Evolutionary conservation across 2,797 vertebrate genomes (phyloP).

Genomic region (Pangasius krempfi): DNA sequence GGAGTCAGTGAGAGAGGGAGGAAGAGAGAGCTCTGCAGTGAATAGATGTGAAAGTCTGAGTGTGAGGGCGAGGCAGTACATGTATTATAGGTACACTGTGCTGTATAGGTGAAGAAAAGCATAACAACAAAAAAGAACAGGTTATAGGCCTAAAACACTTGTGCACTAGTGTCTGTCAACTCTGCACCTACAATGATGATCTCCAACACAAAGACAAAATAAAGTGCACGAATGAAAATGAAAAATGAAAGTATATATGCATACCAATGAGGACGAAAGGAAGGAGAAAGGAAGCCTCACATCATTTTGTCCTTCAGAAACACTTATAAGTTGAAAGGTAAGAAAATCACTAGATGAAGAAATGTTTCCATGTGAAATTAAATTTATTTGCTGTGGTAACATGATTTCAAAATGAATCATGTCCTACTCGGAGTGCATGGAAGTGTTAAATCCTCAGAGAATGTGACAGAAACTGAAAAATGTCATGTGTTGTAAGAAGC

Average conservation of each 20-base stretch:
- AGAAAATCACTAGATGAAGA: constrained; percentile 15
- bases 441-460: constrained; percentile 6
- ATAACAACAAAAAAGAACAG: neutral
- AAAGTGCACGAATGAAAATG: neutral
- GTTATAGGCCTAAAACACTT: neutral
- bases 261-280: neutral
- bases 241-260: neutral
- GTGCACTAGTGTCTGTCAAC: neutral
- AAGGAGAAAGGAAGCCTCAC: neutral
- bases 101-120: neutral
- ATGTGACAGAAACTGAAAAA: neutral
- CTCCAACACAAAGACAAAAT: neutral
- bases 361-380: constrained; percentile 31
- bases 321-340: constrained; percentile 17
- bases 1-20: constrained; percentile 3
- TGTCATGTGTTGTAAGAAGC: neutral
- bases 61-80: neutral
- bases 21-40: neutral
- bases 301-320: neutral
- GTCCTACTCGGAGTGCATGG: constrained; percentile 1
- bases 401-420: constrained; percentile 2
- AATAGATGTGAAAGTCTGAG: neutral
- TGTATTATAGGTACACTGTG: neutral
- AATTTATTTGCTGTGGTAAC: constrained; percentile 25
- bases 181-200: neutral